Base-by-base conservation (phyloP, 2,888 invertebrate species). In the Papilio elwesi region DNA sequence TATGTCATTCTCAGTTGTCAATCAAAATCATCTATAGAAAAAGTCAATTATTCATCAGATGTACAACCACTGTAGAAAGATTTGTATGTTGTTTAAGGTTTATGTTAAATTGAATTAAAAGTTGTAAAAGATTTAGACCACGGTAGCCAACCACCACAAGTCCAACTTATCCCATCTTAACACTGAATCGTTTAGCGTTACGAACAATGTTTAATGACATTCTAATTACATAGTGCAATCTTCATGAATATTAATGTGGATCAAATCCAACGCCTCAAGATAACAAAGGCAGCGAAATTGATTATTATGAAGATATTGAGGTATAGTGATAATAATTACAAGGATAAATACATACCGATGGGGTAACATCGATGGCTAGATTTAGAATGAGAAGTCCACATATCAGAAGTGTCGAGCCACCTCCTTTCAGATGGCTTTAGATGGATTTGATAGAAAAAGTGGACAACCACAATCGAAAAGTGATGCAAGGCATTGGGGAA, bases 231-330 rank as follows among this genome's bases (percentile, higher is more conserved):
- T 51, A 43, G 47, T 71, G 64, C 59, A 71, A 26, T 16, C 49
- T 49, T 66, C 13, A 51, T 71, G 47, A 71, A 67, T 59, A 67
- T 71, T 66, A 51, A 57, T 16, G 49, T 43, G 43, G 13, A 15
- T 66, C 7, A 71, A 59, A 51, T 51, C 8, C 26, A 15, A 7
- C 12, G 38, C 10, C 38, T 26, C 49, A n/a, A 7, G 10, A 15
- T 66, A 38, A 38, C 38, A 51, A 52, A 53, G 38, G 36, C 65
- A 10, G 26, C 51, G 48, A 65, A n/a, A 48, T 5, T 55, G n/a
- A 55, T 55, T 63, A 16, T 53, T 67, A 67, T 59, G 52, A 57
- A 11, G 49, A 51, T 15, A 57, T 48, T 43, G 65, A n/a, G 48
- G 5, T 51, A 51, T 4, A 51, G n/a, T 0, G n/a, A 51, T 59